Conservation (phyloP, 2,797 vertebrate genomes). For the Pipistrellus nathusii region DNA sequence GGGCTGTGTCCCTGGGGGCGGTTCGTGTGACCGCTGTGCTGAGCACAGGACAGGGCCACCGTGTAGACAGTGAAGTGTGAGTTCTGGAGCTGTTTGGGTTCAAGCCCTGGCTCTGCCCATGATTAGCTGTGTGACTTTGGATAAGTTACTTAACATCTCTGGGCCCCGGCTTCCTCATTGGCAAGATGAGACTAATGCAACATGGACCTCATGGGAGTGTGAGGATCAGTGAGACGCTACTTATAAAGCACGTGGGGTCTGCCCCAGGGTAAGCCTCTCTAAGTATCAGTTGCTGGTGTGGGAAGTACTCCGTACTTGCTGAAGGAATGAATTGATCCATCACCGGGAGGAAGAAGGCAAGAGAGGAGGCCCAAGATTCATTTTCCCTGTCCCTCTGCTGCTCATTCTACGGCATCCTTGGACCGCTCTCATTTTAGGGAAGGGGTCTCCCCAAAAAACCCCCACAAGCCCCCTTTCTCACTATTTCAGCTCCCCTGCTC, state of each 20-base stretch:
- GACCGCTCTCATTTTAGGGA: not conserved
- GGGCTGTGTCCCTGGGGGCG: not conserved
- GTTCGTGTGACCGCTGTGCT: not conserved
- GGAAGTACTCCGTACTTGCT: not conserved
- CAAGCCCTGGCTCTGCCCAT: not conserved
- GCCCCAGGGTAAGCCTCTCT: not conserved
- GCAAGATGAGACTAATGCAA: not conserved
- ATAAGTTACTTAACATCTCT: not conserved
- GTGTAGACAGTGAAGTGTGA: not conserved
- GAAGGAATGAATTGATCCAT: not conserved
- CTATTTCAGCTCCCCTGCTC: not conserved
- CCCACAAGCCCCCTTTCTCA: not conserved
- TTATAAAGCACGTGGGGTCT: not conserved
- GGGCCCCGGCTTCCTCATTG: not conserved
- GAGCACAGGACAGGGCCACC: rapidly evolving
- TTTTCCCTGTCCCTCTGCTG: not conserved
- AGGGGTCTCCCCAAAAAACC: not conserved
- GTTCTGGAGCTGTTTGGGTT: not conserved
- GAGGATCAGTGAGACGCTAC: not conserved
- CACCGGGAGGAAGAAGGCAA: not conserved
- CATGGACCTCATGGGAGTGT: not conserved
- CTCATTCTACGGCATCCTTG: not conserved
- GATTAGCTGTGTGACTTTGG: not conserved
- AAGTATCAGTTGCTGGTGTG: too few species aligned
- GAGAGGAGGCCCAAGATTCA: not conserved